phyloP scores from a whole-genome alignment of 2,888 invertebrate genomes.

The Cephus runcator region DNA sequence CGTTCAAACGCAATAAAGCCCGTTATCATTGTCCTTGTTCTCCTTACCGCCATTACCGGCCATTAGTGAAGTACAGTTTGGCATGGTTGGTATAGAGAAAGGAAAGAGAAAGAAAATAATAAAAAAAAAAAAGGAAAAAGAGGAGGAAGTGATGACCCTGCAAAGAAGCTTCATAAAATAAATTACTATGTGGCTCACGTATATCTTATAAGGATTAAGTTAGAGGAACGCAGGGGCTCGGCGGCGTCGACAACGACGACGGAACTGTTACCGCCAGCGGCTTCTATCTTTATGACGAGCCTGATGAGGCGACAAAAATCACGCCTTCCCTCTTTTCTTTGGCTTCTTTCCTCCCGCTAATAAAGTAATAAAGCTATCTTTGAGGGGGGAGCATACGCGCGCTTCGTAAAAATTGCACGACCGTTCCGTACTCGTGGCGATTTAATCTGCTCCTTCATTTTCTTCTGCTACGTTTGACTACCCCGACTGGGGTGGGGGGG shows the following conservation, averaged over 20 bases:
- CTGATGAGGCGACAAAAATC: conserved; percentile 19
- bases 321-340: neutral
- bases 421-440: conserved; percentile 9
- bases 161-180: conserved; percentile 38
- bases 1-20: neutral
- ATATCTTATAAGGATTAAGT: conserved; percentile 43
- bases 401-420: neutral
- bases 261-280: neutral
- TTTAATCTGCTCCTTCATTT: conserved; percentile 5
- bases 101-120: neutral
- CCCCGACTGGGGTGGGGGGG: too few relatives aligned
- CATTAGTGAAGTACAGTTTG: neutral
- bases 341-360: conserved; percentile 11
- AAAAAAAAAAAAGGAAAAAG: conserved; percentile 18
- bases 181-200: conserved; percentile 45
- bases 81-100: conserved; percentile 2
- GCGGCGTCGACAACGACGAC: neutral
- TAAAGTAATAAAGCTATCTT: conserved; percentile 11
- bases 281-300: conserved; percentile 4
- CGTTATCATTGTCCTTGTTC: neutral
- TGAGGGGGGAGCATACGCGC: neutral
- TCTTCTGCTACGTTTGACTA: neutral
- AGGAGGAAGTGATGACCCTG: conserved; percentile 38
- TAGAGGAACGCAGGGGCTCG: conserved; percentile 12
- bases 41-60: neutral